Conservation (phyloP, 2,797 vertebrate species). For the Salmo trutta region DNA sequence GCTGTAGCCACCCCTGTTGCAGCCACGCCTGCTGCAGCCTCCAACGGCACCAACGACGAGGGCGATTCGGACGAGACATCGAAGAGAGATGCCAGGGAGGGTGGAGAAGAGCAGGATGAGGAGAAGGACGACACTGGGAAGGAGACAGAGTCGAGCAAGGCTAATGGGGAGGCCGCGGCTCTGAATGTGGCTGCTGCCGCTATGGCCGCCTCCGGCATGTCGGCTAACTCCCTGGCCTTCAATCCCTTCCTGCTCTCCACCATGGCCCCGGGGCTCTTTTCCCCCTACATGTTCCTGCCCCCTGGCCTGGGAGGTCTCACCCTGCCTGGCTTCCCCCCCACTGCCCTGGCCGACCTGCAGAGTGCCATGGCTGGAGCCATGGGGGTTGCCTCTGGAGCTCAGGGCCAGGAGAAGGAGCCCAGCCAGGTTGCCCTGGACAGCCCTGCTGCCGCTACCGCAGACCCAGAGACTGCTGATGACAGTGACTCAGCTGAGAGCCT, state of each 20-base stretch:
- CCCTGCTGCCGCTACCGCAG: conserved; percentile 33
- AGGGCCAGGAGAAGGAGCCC: conserved; percentile 75
- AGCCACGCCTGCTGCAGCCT: conserved; percentile 63
- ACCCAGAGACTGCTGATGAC: conserved; percentile 80
- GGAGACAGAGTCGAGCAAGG: conserved; percentile 53
- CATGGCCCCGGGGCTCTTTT: conserved; percentile 96
- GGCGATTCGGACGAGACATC: conserved; percentile 77
- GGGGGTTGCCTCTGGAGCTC: conserved; percentile 59
- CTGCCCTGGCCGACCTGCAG: conserved; percentile 92
- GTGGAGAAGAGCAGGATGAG: conserved; percentile 42
- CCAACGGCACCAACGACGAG: conserved; percentile 63
- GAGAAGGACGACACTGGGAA: conserved; percentile 39
- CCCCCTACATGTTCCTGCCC: conserved; percentile 98
- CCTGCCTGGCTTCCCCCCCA: conserved; percentile 87
- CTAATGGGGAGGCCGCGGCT: conserved; percentile 73
- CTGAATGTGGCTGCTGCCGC: conserved; percentile 66
- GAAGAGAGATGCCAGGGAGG: conserved; percentile 72
- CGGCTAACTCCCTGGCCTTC: conserved; percentile 90
- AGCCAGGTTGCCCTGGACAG: conserved; percentile 56
- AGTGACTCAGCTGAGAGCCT: conserved; percentile 89
- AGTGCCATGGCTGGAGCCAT: conserved; percentile 80
- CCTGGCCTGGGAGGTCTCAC: conserved; percentile 90
- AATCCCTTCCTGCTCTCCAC: conserved; percentile 98
- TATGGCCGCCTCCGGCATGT: conserved; percentile 85
- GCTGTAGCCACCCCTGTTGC: conserved; percentile 74